Evolutionary conservation across 1,140 invertebrate genomes (phyloP).

Genomic region (Leptinotarsa lineolata): DNA sequence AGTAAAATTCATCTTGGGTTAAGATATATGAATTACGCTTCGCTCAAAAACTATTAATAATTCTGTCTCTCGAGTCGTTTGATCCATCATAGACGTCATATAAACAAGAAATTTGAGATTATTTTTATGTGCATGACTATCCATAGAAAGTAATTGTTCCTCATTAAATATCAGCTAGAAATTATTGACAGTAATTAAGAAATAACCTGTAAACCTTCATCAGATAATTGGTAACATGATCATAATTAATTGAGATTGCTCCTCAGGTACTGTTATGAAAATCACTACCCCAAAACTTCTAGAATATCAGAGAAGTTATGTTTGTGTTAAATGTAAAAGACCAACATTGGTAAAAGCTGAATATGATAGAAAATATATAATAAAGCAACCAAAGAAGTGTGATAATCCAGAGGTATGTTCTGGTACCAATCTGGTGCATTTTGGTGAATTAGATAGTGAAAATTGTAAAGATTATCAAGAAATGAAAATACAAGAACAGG

Average conservation of each 20-base stretch:
- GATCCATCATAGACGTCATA: too few species aligned
- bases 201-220: constrained; percentile 8
- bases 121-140: too few species aligned
- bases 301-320: constrained; percentile 73
- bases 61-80: too few species aligned
- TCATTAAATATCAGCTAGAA: too few species aligned
- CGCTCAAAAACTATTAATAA: too few species aligned
- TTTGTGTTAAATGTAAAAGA: constrained; percentile 79
- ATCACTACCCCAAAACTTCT: constrained; percentile 77
- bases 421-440: constrained; percentile 59
- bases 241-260: constrained; percentile 44
- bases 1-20: too few species aligned
- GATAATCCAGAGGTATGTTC: constrained; percentile 64
- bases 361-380: constrained; percentile 69
- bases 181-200: too few species aligned
- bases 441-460: constrained; percentile 62
- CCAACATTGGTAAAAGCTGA: constrained; percentile 68
- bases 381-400: constrained; percentile 66
- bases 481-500: constrained; percentile 84
- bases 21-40: too few species aligned
- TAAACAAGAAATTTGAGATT: too few species aligned
- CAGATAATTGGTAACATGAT: constrained; percentile 20
- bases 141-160: too few species aligned
- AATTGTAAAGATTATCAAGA: constrained; percentile 89
- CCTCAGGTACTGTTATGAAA: constrained; percentile 75